phyloP scores from a whole-genome alignment of 1,140 invertebrate genomes.

The Drosophila aff. region DNA sequence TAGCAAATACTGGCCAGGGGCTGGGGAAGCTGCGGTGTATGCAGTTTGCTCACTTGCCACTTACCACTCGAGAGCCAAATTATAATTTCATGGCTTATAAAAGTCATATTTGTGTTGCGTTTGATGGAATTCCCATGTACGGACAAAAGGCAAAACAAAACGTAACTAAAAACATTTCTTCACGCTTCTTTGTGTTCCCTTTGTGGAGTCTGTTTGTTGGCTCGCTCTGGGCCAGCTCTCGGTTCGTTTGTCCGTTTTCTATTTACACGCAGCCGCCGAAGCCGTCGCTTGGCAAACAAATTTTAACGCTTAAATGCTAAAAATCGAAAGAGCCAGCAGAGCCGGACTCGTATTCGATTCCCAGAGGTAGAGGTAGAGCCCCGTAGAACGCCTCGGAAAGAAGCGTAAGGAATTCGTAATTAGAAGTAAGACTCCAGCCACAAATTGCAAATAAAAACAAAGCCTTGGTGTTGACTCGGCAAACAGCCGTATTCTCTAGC shows the following conservation, averaged over 20 bases:
- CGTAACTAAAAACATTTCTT: slow-evolving; percentile 82
- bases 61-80: slow-evolving; percentile 78
- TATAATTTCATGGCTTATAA: slow-evolving; percentile 84
- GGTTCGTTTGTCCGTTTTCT: slow-evolving; percentile 65
- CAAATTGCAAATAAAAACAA: slow-evolving; percentile 82
- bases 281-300: slow-evolving; percentile 66
- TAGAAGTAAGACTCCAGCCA: slow-evolving; percentile 77
- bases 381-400: slow-evolving; percentile 44
- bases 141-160: slow-evolving; percentile 78
- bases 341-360: slow-evolving; percentile 22
- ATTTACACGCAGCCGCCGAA: slow-evolving; percentile 67
- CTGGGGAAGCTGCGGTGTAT: slow-evolving; percentile 36
- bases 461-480: slow-evolving; percentile 67
- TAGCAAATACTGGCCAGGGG: slow-evolving; percentile 48
- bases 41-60: slow-evolving; percentile 69
- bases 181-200: slow-evolving; percentile 76
- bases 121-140: slow-evolving; percentile 73
- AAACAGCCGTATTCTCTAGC: slow-evolving; percentile 52
- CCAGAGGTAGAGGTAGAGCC: slow-evolving; percentile 14
- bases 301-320: slow-evolving; percentile 84
- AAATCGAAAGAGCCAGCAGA: slow-evolving; percentile 49
- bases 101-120: slow-evolving; percentile 79
- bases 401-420: slow-evolving; percentile 79
- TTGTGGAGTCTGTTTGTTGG: slow-evolving; percentile 48
- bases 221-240: slow-evolving; percentile 9